These are phyloP conservation scores for Bombus waltoni DNA, from an alignment of 1,140 invertebrate genomes.

Conservation along the genomic window DNA sequence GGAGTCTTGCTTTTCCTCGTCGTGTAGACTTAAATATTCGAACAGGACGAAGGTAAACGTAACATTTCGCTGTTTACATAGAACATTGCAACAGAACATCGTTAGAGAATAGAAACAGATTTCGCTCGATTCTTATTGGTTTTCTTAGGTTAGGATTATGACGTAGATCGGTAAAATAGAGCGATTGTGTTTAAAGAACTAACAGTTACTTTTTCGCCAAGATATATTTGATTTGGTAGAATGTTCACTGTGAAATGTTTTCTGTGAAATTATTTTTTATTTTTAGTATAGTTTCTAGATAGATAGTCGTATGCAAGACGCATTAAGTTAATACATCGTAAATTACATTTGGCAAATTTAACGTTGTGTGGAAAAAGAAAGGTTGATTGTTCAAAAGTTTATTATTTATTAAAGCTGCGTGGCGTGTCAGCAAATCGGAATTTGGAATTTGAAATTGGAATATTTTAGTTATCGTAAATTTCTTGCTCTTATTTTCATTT, in stretches of 20 bases:
- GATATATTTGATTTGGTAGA: too few species aligned
- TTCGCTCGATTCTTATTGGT: background rate
- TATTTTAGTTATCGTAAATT: background rate
- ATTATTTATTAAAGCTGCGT: background rate
- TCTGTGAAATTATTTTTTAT: background rate
- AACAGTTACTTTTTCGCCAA: background rate
- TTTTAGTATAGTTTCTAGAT: background rate
- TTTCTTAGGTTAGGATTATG: background rate
- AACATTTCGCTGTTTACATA: background rate
- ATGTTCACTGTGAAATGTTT: background rate
- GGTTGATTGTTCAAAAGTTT: background rate
- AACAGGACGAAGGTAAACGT: background rate
- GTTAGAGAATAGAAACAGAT: background rate
- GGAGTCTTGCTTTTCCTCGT: background rate
- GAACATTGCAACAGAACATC: too few species aligned
- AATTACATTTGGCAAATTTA: background rate
- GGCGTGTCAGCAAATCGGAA: background rate
- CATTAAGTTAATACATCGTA: background rate
- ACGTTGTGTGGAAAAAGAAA: background rate
- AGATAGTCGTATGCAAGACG: background rate
- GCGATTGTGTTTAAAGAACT: too few species aligned
- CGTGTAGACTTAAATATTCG: background rate
- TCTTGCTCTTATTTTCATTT: too few species aligned
- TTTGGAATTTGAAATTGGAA: background rate
- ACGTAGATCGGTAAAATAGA: background rate